Evolutionary conservation across 2,113 vertebrate species (phyloP), one percentile per base, ranked within the genome.

Genomic region (Sinocyclocheilus maitianheensis): DNA sequence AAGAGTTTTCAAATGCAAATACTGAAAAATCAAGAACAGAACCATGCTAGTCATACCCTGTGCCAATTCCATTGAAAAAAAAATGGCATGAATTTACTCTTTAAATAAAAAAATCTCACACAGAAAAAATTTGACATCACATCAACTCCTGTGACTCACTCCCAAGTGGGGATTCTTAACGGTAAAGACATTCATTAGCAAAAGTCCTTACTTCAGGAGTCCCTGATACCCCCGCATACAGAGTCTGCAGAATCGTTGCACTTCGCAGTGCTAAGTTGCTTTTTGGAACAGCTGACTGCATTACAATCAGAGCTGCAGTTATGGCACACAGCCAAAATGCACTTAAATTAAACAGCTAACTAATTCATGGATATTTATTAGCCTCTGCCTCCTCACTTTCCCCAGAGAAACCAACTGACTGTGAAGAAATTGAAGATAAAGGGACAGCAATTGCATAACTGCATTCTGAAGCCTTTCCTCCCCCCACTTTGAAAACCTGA

Each of bases 401-500:
- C 20, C 5, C 83, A 81, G 78, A 80, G 62, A 71, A 89, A 51
- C 34, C 18, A 26, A 62, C 69, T 43, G 34, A 74, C 78, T 85
- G 30, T 63, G 67, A 24, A 78, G 11, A 83, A 79, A 87, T 26
- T 40, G 40, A 77, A 51, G n/a, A 46, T 22, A 46, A 65, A 67
- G 46, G 51, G 77, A 86, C 26, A 58, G 53, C 46, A 77, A 87
- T 85, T 62, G 79, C 79, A 85, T 79, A 86, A 88, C 74, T 40
- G 11, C 37, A 4, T 67, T 30, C 46, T 63, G 26, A 5, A 30
- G 48, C 10, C 1, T 78, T 84, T 69, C 84, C 78, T 84, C 86
- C 91, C 88, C 86, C 83, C 65, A 26, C 26, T 43, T 85, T 80
- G 84, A 90, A 80, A 85, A 76, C 83, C 84, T 84, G 67, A 16